Conservation (phyloP, 2,797 vertebrate genomes). For the Pachyuromys duprasi region DNA sequence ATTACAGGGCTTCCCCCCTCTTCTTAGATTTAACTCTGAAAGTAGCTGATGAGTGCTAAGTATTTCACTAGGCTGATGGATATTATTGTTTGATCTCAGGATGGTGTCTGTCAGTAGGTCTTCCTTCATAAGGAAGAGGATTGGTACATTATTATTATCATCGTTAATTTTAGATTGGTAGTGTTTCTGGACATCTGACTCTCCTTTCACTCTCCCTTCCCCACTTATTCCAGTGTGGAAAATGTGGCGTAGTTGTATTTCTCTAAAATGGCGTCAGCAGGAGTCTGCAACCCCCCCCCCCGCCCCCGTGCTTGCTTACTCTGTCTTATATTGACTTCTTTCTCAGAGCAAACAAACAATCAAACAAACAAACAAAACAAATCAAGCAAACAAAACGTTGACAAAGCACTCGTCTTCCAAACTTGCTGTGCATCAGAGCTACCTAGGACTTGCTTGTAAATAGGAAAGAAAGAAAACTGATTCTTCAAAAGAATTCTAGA, state of each 20-base stretch:
- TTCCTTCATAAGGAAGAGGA: background rate
- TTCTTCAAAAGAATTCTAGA: background rate
- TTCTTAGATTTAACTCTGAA: background rate
- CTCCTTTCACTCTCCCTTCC: no score
- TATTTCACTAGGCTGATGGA: background rate
- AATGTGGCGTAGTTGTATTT: conserved; percentile 5
- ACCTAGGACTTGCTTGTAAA: background rate
- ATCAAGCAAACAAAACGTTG: background rate
- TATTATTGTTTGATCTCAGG: background rate
- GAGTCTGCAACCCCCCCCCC: background rate
- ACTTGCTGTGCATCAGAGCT: background rate
- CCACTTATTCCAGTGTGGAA: background rate
- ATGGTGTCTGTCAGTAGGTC: background rate
- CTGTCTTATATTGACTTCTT: background rate
- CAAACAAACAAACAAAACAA: background rate
- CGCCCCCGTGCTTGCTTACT: no score
- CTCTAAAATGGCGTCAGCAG: background rate
- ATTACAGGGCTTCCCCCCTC: background rate
- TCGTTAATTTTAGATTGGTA: background rate
- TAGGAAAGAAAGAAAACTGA: background rate
- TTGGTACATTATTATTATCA: background rate
- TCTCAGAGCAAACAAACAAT: background rate
- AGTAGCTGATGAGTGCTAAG: conserved; percentile 2
- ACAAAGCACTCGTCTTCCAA: background rate
- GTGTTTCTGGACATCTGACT: background rate